These are phyloP conservation scores for Camponotus fellah DNA, from an alignment of 2,888 invertebrate genomes.

Conservation along the genomic window DNA sequence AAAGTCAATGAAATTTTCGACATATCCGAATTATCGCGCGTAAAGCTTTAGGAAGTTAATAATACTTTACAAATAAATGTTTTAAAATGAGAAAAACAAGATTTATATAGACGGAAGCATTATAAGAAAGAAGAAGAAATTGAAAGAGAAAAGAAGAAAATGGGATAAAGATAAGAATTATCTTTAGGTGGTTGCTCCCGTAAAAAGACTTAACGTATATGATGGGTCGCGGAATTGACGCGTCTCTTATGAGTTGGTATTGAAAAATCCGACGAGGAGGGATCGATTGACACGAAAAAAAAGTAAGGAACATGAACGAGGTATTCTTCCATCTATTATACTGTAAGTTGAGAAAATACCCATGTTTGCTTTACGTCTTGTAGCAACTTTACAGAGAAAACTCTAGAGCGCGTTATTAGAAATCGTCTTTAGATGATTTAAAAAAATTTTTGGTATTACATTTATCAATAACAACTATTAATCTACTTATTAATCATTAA, in stretches of 20 bases:
- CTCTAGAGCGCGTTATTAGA: neutral
- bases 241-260: constrained; percentile 57
- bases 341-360: neutral
- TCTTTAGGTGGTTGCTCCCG: constrained; percentile 46
- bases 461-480: neutral
- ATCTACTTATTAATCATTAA: neutral
- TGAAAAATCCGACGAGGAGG: constrained; percentile 20
- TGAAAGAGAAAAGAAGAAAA: constrained; percentile 3
- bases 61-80: neutral
- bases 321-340: constrained; percentile 13
- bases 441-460: neutral
- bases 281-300: constrained; percentile 18
- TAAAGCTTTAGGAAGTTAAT: neutral
- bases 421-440: neutral
- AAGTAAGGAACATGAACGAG: neutral
- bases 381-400: neutral
- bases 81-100: neutral
- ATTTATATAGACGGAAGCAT: constrained; percentile 10
- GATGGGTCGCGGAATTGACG: constrained; percentile 58
- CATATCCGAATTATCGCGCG: neutral
- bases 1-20: neutral
- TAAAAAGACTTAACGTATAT: constrained; percentile 49
- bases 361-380: constrained; percentile 4
- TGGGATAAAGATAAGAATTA: constrained; percentile 38
- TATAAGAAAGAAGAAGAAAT: neutral